Conservation (phyloP, 2,797 vertebrate species). For the Chelidonichthys spinosus region DNA sequence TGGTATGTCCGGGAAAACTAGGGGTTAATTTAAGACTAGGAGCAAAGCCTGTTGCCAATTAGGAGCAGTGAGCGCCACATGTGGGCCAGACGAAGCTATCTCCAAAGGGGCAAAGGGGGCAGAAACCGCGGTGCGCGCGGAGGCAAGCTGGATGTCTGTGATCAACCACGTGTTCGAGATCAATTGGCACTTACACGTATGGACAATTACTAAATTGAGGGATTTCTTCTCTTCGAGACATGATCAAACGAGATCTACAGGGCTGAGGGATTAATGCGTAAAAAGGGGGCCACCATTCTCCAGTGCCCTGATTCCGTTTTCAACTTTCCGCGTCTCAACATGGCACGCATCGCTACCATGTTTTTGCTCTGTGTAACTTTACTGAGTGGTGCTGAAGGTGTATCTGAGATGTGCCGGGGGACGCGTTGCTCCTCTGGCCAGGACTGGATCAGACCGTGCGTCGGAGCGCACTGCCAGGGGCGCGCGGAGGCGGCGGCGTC, state of each 20-base stretch:
- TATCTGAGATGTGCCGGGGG: conserved; percentile 78
- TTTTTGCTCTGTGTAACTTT: conserved; percentile 60
- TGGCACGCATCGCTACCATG: conserved; percentile 56
- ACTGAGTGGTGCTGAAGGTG: conserved; percentile 36
- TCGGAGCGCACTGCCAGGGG: conserved; percentile 77
- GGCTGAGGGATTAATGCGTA: conserved; percentile 39
- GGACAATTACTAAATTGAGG: background rate
- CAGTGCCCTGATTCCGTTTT: conserved; percentile 30
- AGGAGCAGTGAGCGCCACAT: conserved; percentile 87
- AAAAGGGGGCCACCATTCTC: conserved; percentile 8
- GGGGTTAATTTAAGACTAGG: conserved; percentile 88
- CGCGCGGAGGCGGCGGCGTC: conserved; percentile 57
- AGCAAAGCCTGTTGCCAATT: conserved; percentile 90
- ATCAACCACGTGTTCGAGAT: conserved; percentile 20
- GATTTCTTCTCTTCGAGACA: conserved; percentile 6
- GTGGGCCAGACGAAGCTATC: conserved; percentile 71
- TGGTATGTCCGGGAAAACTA: conserved; percentile 80
- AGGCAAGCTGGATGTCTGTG: conserved; percentile 43
- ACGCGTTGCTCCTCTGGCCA: conserved; percentile 69
- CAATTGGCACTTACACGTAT: background rate
- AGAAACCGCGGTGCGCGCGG: conserved; percentile 55
- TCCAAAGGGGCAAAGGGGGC: conserved; percentile 69
- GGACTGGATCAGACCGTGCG: conserved; percentile 74
- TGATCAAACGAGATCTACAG: conserved; percentile 21
- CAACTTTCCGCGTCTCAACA: conserved; percentile 45